Percentiles rank a stretch among this genome's conserved stretches.
Evolutionary conservation across 2,113 vertebrate genomes (phyloP).

Genomic region (Gadus macrocephalus): DNA sequence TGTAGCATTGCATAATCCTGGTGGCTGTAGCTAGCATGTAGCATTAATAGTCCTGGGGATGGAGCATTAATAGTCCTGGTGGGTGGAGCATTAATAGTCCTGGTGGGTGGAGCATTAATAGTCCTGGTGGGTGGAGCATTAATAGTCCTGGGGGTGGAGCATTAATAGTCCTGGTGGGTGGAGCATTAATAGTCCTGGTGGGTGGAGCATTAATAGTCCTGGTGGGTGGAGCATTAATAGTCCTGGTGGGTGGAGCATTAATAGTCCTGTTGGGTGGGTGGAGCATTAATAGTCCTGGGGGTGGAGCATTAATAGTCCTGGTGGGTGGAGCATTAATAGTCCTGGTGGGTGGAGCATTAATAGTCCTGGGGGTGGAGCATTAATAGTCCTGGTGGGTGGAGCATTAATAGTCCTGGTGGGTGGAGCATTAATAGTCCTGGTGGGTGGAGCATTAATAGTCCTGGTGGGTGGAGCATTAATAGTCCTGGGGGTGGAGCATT

Average conservation of each 20-base stretch:
- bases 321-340: neutral
- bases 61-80: neutral
- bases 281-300: neutral
- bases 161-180: neutral
- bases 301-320: neutral
- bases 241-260: neutral
- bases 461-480: neutral
- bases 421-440: neutral
- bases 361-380: neutral
- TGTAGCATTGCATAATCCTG: too few species aligned
- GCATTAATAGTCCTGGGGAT: neutral
- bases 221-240: neutral
- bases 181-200: neutral
- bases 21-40: too few species aligned
- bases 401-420: neutral
- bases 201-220: neutral
- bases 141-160: too few species aligned
- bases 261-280: too few species aligned
- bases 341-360: neutral
- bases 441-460: neutral
- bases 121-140: neutral
- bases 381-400: neutral
- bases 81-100: neutral
- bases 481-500: neutral
- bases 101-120: neutral